Evolutionary conservation across 1,140 invertebrate genomes (phyloP), one percentile per base, ranked within the genome.

Genomic region (Heliconius hewitsoni): DNA sequence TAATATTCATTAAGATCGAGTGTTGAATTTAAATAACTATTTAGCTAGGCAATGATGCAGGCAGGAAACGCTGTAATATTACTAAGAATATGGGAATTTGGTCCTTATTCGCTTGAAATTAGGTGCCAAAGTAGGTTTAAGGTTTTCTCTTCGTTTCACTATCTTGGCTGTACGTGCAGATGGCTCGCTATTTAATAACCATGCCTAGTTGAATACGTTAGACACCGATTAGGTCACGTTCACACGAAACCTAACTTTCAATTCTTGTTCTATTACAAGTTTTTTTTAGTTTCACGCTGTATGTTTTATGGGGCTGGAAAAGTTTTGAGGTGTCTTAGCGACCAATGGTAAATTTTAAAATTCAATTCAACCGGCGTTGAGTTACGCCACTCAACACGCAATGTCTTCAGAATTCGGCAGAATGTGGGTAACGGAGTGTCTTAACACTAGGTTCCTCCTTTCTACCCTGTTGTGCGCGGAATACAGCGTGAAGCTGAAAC

Each of bases 1-100:
- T 71, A 83, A 83, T 83, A 83, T 83, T 83, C 82, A 83, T 83
- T 81, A 83, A 78, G 82, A 81, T 77, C 83, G 80, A 80, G 79
- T 80, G 81, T 80, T 86, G 89, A 90, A 89, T 89, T 91, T 89
- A 90, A 89, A 91, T 90, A 90, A 89, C 88, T 87, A 89, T 90
- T 91, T 89, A 89, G 83, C 86, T 79, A 81, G 85, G 83, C 83
- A 85, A 86, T 86, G 88, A 87, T 83, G 84, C 76, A 72, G 66
- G 72, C 76, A 50, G 57, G 57, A 76, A 78, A 66, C 75, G 30
- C 55, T 73, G 79, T 83, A 73, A 71, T 74, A 78, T 76, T 30
- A 70, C 52, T 57, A 78, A 74, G 71, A 23, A 60, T 27, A 55
- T 52, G n/a, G 60, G n/a, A 79, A 76, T 78, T 50, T 60, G 30